phyloP scores from a whole-genome alignment of 2,888 invertebrate genomes.

The Malthinus flaveolus region DNA sequence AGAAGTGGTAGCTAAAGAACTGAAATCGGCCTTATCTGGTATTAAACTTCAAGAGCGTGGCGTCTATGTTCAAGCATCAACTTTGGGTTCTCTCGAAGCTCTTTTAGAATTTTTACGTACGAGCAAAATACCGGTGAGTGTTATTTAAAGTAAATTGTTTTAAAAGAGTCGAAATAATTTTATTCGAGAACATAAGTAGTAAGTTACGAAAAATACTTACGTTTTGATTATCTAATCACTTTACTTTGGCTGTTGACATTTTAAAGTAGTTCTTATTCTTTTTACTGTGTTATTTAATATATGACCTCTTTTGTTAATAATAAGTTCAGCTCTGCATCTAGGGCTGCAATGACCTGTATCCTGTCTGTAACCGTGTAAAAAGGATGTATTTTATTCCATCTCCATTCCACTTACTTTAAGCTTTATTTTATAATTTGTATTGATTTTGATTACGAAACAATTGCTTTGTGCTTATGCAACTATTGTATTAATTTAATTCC shows the following conservation, averaged over 20 bases:
- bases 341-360: slow-evolving; percentile 35
- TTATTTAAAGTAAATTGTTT: not conserved
- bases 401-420: slow-evolving; percentile 14
- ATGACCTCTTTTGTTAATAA: slow-evolving; percentile 18
- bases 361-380: slow-evolving; percentile 30
- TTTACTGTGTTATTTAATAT: slow-evolving; percentile 11
- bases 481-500: too few species aligned
- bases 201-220: not conserved
- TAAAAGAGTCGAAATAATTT: not conserved
- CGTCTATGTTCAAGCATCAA: slow-evolving; percentile 99
- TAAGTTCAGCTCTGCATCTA: slow-evolving; percentile 20
- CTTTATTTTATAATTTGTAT: slow-evolving; percentile 7
- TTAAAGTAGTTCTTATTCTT: slow-evolving; percentile 18
- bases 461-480: too few species aligned
- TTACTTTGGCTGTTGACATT: slow-evolving; percentile 10
- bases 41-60: slow-evolving; percentile 92
- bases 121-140: slow-evolving; percentile 91
- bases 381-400: slow-evolving; percentile 31
- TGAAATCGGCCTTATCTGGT: slow-evolving; percentile 86
- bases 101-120: slow-evolving; percentile 88
- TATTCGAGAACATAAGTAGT: not conserved
- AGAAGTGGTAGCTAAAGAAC: slow-evolving; percentile 85
- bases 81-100: slow-evolving; percentile 98
- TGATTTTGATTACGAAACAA: not conserved
- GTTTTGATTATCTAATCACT: slow-evolving; percentile 4